phyloP scores from a whole-genome alignment of 2,797 vertebrate genomes.

The Pygocentrus nattereri region DNA sequence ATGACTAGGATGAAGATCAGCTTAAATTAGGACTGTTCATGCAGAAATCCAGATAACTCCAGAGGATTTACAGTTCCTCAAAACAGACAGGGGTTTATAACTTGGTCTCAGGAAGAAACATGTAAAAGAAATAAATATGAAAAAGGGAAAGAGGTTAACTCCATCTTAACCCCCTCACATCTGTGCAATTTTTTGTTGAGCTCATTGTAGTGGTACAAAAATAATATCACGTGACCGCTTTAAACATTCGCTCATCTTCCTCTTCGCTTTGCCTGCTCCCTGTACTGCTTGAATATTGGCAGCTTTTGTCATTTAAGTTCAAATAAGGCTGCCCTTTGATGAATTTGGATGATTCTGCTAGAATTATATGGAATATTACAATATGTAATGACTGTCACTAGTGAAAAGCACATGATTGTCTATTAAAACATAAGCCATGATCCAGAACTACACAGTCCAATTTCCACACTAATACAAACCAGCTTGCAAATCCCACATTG shows the following conservation, averaged over 20 bases:
- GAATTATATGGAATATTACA: constrained; percentile 17
- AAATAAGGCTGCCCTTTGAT: constrained; percentile 2
- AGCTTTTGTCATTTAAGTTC: constrained; percentile 25
- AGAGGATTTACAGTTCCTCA: not conserved
- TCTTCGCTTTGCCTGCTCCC: constrained; percentile 18
- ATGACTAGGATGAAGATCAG: not conserved
- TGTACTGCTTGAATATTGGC: constrained; percentile 27
- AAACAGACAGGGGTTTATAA: not conserved
- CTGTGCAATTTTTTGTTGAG: not conserved
- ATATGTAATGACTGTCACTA: constrained; percentile 42
- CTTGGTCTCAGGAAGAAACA: constrained; percentile 1
- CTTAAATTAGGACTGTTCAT: not conserved
- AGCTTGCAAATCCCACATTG: constrained; percentile 20
- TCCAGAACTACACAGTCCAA: constrained; percentile 13
- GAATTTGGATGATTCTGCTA: not conserved
- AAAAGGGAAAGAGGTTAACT: not conserved
- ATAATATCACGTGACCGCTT: constrained; percentile 4
- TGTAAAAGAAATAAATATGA: not conserved
- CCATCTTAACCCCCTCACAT: not conserved
- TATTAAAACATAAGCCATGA: constrained; percentile 37
- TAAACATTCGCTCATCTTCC: not conserved
- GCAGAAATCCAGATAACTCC: not conserved
- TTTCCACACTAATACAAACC: constrained; percentile 8
- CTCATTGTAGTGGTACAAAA: not conserved
- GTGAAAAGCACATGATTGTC: constrained; percentile 52